Conservation (phyloP, 1,140 invertebrate species). For the Tetramorium simillimum region DNA sequence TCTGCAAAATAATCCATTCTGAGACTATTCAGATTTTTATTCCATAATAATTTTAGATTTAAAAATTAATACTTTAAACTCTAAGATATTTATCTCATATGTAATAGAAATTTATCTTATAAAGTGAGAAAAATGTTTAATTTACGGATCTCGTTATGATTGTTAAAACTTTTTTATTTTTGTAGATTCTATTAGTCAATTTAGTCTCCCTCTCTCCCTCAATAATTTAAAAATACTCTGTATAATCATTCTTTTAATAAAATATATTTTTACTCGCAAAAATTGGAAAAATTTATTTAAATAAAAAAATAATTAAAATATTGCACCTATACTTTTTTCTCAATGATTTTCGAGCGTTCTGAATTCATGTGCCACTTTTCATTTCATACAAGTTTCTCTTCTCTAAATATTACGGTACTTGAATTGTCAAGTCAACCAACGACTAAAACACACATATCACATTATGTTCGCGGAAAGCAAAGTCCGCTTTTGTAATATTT, state of each 20-base stretch:
- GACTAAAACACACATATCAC: neutral
- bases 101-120: neutral
- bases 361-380: neutral
- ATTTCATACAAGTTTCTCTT: slow-evolving; percentile 19
- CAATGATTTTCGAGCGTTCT: neutral
- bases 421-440: neutral
- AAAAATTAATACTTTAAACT: neutral
- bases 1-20: neutral
- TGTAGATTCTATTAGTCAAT: neutral
- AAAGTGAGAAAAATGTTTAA: neutral
- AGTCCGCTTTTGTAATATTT: neutral
- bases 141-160: neutral
- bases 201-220: neutral
- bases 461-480: neutral
- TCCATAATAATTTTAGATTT: neutral
- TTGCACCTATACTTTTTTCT: neutral
- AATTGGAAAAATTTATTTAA: neutral
- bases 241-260: neutral
- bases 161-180: neutral
- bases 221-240: neutral
- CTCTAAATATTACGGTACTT: neutral
- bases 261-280: neutral
- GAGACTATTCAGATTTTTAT: neutral
- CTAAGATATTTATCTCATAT: neutral
- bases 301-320: neutral